Evolutionary conservation across 2,113 vertebrate species (phyloP), one percentile per base, ranked within the genome.

Genomic region (Amazona vittata): DNA sequence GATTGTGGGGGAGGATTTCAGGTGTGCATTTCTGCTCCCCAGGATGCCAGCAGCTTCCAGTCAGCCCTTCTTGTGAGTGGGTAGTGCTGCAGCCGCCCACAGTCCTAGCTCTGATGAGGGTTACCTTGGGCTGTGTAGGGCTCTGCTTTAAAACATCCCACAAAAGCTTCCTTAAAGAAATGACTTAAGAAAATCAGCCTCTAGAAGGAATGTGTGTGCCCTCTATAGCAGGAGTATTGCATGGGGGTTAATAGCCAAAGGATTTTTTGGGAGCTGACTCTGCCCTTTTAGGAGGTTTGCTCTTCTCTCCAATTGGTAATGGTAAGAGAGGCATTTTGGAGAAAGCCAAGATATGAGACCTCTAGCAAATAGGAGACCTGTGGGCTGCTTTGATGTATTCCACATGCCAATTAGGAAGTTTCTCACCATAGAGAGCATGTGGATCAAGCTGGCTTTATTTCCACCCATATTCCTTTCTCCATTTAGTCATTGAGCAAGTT

Each of bases 81-180:
- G 65, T 71, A 49, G 55, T 16, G 69, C 74, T 86, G 37, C 62
- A 68, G 83, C 71, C 68, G 73, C 53, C 25, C 0, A 0, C 0
- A 1, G 73, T 14, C n/a, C n/a, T 8, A 1, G 31, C 41, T 52
- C 53, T 50, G 39, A 31, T 0, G 0, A 49, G 41, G 25, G 13
- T 10, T 77, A 49, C 71, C n/a, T 49, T 71, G 69, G 52, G 35
- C 39, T 87, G 62, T 2, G 0, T 17, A 2, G 43, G 83, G 53
- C 59, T 83, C 59, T 83, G 76, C 65, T 76, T 79, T 57, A 31
- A 67, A 83, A 29, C 53, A 43, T 80, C 53, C 53, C 75, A 49
- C 44, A 88, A 65, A 82, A 94, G 14, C 60, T 60, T 89, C 35
- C 25, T 47, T 26, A 44, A 68, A 91, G 25, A 55, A 73, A 20